These are phyloP conservation scores for Pseudomyrmex sp. DNA, from an alignment of 1,140 invertebrate species.

Conservation along the genomic window DNA sequence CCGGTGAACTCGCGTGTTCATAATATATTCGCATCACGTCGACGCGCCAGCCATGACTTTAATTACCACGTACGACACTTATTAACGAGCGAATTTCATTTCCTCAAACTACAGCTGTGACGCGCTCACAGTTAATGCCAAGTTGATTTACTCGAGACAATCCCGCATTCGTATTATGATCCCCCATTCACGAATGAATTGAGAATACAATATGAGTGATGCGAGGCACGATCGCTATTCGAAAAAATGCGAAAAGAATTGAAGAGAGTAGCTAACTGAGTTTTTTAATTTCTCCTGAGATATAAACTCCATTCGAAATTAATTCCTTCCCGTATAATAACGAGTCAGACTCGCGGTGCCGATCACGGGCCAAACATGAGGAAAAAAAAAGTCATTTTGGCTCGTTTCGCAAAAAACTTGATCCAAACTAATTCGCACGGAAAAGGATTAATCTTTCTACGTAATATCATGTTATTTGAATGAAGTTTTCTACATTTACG, in stretches of 20 bases:
- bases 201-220: neutral
- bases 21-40: slow-evolving; percentile 49
- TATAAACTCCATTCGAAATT: too few relatives aligned
- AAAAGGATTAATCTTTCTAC: too few relatives aligned
- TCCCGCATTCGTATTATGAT: neutral
- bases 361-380: too few relatives aligned
- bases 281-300: too few relatives aligned
- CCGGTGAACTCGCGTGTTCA: neutral
- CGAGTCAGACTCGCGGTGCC: too few relatives aligned
- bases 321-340: too few relatives aligned
- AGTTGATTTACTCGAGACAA: slow-evolving; percentile 50
- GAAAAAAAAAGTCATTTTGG: too few relatives aligned
- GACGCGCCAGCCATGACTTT: slow-evolving; percentile 32
- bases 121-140: slow-evolving; percentile 48
- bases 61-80: slow-evolving; percentile 53
- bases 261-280: neutral
- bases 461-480: too few relatives aligned
- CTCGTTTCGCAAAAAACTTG: too few relatives aligned
- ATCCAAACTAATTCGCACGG: too few relatives aligned
- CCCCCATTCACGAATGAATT: neutral
- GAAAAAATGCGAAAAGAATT: neutral
- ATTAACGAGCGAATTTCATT: slow-evolving; percentile 59
- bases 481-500: too few relatives aligned
- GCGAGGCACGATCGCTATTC: neutral
- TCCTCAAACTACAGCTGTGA: slow-evolving; percentile 22